Base-by-base conservation (phyloP, 2,113 vertebrate species). In the Guaruba guarouba region DNA sequence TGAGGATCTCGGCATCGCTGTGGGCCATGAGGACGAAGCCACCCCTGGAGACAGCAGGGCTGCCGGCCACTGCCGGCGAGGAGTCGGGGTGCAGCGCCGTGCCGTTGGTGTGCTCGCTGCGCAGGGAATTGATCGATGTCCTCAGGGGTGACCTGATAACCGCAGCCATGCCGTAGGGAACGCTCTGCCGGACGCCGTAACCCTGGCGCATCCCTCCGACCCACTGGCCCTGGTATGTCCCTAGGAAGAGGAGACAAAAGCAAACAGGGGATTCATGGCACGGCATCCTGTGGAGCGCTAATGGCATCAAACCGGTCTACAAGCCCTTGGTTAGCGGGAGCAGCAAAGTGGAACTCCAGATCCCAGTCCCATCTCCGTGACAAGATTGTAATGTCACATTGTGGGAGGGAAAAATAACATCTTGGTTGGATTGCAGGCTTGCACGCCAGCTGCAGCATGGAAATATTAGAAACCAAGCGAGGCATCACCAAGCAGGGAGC, bases 141-240 rank as follows among this genome's bases (percentile, higher is more conserved):
- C 99, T 98, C 97, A 99, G 98, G 74, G 99, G 99, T 88, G 99
- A 99, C 93, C 99, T 98, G 98, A 99, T 99, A 97, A 99, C 98
- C 20, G 99, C 99, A 23, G 99, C 99, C 98, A 99, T 99, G 97
- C 99, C 99, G 48, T 99, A 99, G 86, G 99, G 99, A 44, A 99
- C 99, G 29, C 99, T 99, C 98, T 99, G 99, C 86, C 99, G 98
- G 46, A 99, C 99, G 6, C 99, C 99, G 22, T 99, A 99, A 57
- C 99, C 99, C 74, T 99, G 99, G 48, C 99, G 99, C 99, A 99
- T 99, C 93, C 99, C 99, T 4, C 98, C 99, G 52, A 98, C 98
- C 99, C 99, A 99, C 97, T 99, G 99, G 96, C 99, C 99, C 97
- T 99, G 99, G 98, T 99, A 99, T 8, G 99, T 99, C 66, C 99